Base-by-base conservation (phyloP, 1,140 invertebrate species). In the Steinernema feltiae region DNA sequence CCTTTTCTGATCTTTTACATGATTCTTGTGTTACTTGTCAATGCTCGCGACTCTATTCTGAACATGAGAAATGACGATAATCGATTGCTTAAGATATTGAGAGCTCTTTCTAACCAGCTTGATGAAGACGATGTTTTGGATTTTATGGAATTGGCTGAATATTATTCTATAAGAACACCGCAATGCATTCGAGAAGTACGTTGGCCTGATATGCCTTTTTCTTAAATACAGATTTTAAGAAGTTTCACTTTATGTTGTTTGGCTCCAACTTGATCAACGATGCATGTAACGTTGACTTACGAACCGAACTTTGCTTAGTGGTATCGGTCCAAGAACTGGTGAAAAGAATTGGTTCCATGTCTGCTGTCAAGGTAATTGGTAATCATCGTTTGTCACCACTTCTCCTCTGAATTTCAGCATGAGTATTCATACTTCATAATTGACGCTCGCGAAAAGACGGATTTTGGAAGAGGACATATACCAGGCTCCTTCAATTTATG, bases 401-500 rank as follows among this genome's bases (percentile, higher is more conserved):
- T 32, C n/a, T 32, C 48, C 53, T 78, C n/a, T 63, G 35, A 69
- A 32, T 31, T n/a, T 87, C 88, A 27, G 90, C 32, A 82, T 88
- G 0, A 88, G 90, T 84, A 87, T 88, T 91, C 92, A 82, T 99
- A 97, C 88, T 98, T 99, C 88, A 90, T 98, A 29, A 94, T 99
- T 1, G 97, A 99, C 87, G 98, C 95, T 87, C 89, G 96, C 82
- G 94, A 95, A 18, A 92, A 94, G 0, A 94, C 97, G 78, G 95
- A 98, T 83, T 99, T 98, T 85, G 98, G 97, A 89, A 91, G 92
- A 78, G 96, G 96, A 0, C 95, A 98, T 89, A 90, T 98, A 79
- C 92, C 93, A 0, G 98, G 94, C 70, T 95, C 97, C 48, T 98
- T 98, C 89, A 96, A 98, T 88, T 89, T 99, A 30, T 96, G 98